Percentiles rank a stretch among this genome's conserved stretches.
These are phyloP conservation scores for Ctenicera cuprea DNA, from an alignment of 2,888 invertebrate species.

Conservation along the genomic window DNA sequence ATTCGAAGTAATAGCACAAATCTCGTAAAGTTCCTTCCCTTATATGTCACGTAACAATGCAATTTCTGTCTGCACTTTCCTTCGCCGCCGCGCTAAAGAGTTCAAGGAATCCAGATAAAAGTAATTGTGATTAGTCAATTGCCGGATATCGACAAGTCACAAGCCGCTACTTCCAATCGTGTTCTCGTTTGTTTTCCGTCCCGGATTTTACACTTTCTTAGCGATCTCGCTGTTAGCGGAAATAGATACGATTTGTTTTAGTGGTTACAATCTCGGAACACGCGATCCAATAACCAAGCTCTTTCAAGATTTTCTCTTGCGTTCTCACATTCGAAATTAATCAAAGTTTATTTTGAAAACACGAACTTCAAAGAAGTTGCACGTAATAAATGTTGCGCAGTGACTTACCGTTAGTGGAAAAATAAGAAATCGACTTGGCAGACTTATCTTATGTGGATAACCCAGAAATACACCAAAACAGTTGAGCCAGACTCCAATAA, in stretches of 20 bases:
- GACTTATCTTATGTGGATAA: slow-evolving; percentile 4
- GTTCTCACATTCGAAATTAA: background rate
- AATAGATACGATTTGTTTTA: slow-evolving; percentile 30
- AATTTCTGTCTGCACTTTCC: background rate
- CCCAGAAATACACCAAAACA: slow-evolving; percentile 14
- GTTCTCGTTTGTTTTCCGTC: slow-evolving; percentile 25
- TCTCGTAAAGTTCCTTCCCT: background rate
- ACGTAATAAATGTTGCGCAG: background rate
- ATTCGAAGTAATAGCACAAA: no score
- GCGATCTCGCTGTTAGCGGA: slow-evolving; percentile 9
- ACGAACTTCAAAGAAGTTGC: background rate
- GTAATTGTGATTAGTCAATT: slow-evolving; percentile 31
- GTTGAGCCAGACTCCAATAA: slow-evolving; percentile 36
- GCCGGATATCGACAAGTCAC: slow-evolving; percentile 14
- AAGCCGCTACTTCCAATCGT: slow-evolving; percentile 7
- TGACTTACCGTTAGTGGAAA: background rate
- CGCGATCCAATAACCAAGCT: background rate
- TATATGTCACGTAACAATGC: background rate
- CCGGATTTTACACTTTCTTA: slow-evolving; percentile 26
- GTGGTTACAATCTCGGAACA: slow-evolving; percentile 3
- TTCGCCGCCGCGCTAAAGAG: background rate
- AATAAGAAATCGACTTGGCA: slow-evolving; percentile 20
- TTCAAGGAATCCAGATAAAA: slow-evolving; percentile 11
- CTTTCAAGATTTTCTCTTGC: background rate
- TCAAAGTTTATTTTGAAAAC: background rate